Conservation (phyloP, 2,797 vertebrate species). For the Myotis myotis region DNA sequence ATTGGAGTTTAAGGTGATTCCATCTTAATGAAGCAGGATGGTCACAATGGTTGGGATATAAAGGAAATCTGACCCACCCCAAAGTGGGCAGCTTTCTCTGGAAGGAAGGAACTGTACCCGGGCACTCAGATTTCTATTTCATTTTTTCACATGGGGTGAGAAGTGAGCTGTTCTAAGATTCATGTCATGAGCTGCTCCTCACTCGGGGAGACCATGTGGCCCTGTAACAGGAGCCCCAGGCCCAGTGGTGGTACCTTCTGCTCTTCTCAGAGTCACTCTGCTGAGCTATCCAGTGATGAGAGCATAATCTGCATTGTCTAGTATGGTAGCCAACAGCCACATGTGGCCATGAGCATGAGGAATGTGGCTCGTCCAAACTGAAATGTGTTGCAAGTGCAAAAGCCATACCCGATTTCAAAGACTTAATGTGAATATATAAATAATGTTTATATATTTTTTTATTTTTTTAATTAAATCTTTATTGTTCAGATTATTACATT, state of each 20-base stretch:
- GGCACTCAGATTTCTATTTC: neutral
- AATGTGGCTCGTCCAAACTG: neutral
- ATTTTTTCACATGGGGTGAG: neutral
- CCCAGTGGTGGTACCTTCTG: neutral
- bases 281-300: neutral
- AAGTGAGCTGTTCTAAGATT: neutral
- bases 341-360: neutral
- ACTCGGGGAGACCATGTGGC: accelerated
- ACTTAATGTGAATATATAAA: neutral
- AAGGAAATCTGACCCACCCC: neutral
- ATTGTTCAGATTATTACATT: too few relatives aligned
- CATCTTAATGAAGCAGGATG: neutral
- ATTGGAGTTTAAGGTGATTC: neutral
- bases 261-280: neutral
- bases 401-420: neutral
- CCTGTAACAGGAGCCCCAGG: neutral
- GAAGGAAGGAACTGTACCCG: neutral
- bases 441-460: neutral
- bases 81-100: neutral
- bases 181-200: neutral
- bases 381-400: neutral
- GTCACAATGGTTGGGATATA: neutral
- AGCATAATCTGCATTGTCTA: neutral
- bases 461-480: too few relatives aligned
- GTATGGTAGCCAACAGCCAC: neutral